phyloP scores from a whole-genome alignment of 2,888 invertebrate species.

The Meta bourneti region DNA sequence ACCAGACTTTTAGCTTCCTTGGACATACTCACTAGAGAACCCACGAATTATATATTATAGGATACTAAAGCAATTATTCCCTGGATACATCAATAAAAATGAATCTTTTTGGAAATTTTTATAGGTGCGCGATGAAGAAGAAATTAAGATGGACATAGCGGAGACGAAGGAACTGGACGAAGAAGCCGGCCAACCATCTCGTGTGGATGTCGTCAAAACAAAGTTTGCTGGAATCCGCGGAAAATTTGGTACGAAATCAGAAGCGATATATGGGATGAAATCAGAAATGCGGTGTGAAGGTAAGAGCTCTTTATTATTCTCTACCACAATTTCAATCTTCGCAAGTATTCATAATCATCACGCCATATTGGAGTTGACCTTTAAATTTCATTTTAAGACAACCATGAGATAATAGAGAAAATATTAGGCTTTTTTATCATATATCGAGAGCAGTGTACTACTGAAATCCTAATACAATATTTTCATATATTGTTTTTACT shows the following conservation, averaged over 20 bases:
- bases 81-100: not conserved
- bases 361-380: too few relatives aligned
- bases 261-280: slow-evolving; percentile 68
- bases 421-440: too few relatives aligned
- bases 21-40: not conserved
- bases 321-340: too few relatives aligned
- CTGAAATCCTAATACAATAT: too few relatives aligned
- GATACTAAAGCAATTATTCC: too few relatives aligned
- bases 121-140: slow-evolving; percentile 62
- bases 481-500: too few relatives aligned
- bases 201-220: slow-evolving; percentile 46
- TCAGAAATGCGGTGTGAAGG: slow-evolving; percentile 70
- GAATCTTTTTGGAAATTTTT: not conserved
- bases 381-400: too few relatives aligned
- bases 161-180: slow-evolving; percentile 67
- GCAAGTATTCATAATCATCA: too few relatives aligned
- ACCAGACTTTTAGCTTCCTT: not conserved
- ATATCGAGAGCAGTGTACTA: too few relatives aligned
- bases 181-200: slow-evolving; percentile 42
- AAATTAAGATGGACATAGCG: slow-evolving; percentile 26
- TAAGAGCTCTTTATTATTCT: not conserved
- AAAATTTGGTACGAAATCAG: slow-evolving; percentile 42
- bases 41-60: too few relatives aligned
- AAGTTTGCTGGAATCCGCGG: slow-evolving; percentile 22
- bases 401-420: too few relatives aligned